phyloP scores from a whole-genome alignment of 92 coral and sea anemone genomes.

The Desmophyllum pertusum region DNA sequence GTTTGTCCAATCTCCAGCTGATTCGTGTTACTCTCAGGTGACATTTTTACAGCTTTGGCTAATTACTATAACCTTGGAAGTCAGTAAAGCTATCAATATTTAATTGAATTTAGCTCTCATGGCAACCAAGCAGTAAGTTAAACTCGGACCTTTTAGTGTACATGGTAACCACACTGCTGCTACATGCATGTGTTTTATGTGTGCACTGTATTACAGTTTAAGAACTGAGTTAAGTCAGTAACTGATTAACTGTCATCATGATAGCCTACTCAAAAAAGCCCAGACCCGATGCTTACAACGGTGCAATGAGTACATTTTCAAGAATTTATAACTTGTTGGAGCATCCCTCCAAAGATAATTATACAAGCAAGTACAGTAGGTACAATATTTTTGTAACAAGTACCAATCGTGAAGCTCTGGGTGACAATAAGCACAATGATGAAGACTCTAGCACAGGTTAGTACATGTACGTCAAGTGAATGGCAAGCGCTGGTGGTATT shows the following conservation, averaged over 20 bases:
- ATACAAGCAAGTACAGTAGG: slow-evolving; percentile 28
- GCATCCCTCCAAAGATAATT: slow-evolving; percentile 37
- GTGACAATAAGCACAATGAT: not conserved
- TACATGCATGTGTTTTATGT: too few relatives aligned
- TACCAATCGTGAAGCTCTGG: not conserved
- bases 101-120: slow-evolving; percentile 10
- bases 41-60: not conserved
- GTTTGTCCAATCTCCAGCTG: not conserved
- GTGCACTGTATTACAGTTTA: not conserved
- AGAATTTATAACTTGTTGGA: slow-evolving; percentile 72
- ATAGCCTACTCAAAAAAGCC: slow-evolving; percentile 17
- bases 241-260: not conserved
- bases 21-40: not conserved
- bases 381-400: slow-evolving; percentile 6
- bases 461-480: not conserved
- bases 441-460: slow-evolving; percentile 1
- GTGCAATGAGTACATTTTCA: slow-evolving; percentile 62
- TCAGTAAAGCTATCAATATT: slow-evolving; percentile 25
- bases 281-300: not conserved
- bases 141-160: not conserved
- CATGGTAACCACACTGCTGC: not conserved
- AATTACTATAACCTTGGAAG: slow-evolving; percentile 15
- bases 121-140: slow-evolving; percentile 13
- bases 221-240: not conserved
- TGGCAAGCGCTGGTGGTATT: not conserved